phyloP scores from a whole-genome alignment of 2,113 vertebrate species.

The Rutilus rutilus region DNA sequence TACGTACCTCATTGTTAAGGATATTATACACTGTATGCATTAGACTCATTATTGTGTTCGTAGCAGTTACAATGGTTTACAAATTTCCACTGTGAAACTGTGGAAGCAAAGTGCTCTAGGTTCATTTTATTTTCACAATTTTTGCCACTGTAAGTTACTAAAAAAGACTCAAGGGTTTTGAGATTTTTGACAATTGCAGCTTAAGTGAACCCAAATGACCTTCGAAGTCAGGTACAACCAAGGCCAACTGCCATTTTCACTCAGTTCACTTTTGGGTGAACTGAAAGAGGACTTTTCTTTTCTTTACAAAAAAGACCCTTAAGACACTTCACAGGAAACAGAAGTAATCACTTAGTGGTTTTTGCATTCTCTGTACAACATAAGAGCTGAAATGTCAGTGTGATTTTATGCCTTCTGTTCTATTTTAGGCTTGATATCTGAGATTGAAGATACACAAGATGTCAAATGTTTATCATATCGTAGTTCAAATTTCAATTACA shows the following conservation, averaged over 20 bases:
- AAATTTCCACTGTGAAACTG: not conserved
- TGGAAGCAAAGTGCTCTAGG: not conserved
- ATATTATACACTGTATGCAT: not conserved
- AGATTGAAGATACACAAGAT: not conserved
- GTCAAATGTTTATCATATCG: not conserved
- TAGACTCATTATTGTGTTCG: not conserved
- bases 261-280: not conserved
- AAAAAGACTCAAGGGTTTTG: not conserved
- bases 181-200: not conserved
- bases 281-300: too few relatives aligned
- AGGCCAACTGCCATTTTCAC: not conserved
- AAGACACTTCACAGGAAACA: not conserved
- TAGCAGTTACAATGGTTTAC: not conserved
- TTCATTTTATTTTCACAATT: not conserved
- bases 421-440: not conserved
- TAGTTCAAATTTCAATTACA: not conserved
- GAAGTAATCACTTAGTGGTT: not conserved
- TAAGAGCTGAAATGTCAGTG: not conserved
- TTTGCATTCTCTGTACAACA: not conserved
- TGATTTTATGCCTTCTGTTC: not conserved
- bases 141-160: not conserved
- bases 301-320: too few relatives aligned
- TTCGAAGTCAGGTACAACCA: not conserved
- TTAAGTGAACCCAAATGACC: not conserved
- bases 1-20: not conserved